Base-by-base conservation (phyloP, 2,113 vertebrate genomes). In the Piaya cayana region DNA sequence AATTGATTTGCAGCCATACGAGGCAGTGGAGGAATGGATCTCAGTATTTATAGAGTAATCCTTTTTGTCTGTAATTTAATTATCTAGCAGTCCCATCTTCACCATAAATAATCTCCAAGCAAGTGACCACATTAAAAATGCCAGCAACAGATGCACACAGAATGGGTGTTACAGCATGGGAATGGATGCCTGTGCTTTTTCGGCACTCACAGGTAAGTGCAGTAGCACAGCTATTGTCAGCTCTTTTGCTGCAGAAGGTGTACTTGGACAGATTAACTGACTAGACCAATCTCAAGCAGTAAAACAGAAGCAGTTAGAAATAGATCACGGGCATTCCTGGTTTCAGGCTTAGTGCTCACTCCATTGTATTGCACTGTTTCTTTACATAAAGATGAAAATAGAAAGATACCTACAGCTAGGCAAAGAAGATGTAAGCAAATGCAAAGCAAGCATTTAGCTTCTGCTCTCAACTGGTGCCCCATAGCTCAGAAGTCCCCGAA, bases 181-280 rank as follows among this genome's bases (percentile, higher is more conserved):
- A 59, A 87, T 0, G 11, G 80, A 63, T 14, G 20, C 47, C 63
- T 70, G n/a, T 20, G 70, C 60, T 47, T 49, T 5, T 2, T 10
- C 4, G 0, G 22, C 23, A 18, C 3, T 1, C 0, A 18, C 3
- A 69, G 34, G 15, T 39, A 47, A 76, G 37, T 11, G 26, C n/a
- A 53, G 52, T 1, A 65, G 78, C 67, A 63, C 64, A 75, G 47
- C 32, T 74, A 17, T 0, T 56, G 53, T 36, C 52, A 82, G 23
- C 27, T 52, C 21, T 60, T 80, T 10, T 70, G 37, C 67, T 83
- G 76, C 47, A 67, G 39, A 50, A 56, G 65, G 47, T 29, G 32
- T 39, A 12, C 62, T 50, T 37, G 91, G 68, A 68, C 76, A 60
- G 52, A 82, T 52, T 53, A 75, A 90, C 59, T 14, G 6, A 59